Evolutionary conservation across 2,888 invertebrate genomes (phyloP), one percentile per base, ranked within the genome.

Genomic region (Alviniconcha strummeri): DNA sequence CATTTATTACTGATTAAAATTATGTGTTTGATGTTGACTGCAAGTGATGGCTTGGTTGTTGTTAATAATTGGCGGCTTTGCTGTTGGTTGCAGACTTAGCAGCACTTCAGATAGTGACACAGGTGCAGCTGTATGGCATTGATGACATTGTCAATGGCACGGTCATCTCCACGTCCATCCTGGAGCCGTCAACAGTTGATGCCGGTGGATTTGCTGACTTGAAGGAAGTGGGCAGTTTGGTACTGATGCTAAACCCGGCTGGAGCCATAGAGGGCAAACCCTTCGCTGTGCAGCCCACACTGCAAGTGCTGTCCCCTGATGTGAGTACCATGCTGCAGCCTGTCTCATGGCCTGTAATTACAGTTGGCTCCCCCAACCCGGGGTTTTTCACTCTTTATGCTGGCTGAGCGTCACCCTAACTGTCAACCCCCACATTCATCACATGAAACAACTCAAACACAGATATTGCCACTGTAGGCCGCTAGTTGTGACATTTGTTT

Each of bases 111-210:
- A 83, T 85, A 15, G 55, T 81, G n/a, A 82, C 78, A 5, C 83
- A 84, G 76, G 85, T 78, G 5, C 85, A 84, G 6, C 80, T 84
- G 8, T 80, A 83, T n/a, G 82, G 81, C n/a, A 71, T 86, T 64
- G 81, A 84, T 64, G 60, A 60, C 6, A 81, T 90, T n/a, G 69
- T 85, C 60, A 88, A 88, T 82, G 80, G 84, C 52, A 88, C 89
- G 11, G 86, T 90, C 52, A 75, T 88, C 74, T 84, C 80, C 76
- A 74, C 86, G 9, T 54, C 81, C n/a, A 78, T 89, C 15, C 78
- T 82, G 13, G 87, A 88, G 56, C 88, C 89, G 7, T 76, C 82
- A 11, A 85, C 89, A 5, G 64, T 55, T 9, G 72, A 4, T n/a
- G 36, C 15, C 0, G 71, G 81, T 7, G 75, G 75, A 8, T 75